Evolutionary conservation across 2,888 invertebrate species (phyloP).

Genomic region (Drosophila bunnanda): DNA sequence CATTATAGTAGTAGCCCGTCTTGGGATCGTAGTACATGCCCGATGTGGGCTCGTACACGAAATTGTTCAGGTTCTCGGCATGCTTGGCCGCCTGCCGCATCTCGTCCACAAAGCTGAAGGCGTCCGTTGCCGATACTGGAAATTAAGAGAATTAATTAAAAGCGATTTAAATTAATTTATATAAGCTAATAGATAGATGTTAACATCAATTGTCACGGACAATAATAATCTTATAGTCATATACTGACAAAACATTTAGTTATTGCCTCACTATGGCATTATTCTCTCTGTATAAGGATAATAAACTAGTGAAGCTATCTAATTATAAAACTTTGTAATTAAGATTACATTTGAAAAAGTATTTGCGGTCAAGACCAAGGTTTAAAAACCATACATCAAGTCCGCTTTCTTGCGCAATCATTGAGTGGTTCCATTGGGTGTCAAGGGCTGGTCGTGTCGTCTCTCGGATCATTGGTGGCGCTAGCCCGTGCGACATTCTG

Average conservation of each 20-base stretch:
- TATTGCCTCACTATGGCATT: not conserved
- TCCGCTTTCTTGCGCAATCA: conserved; percentile 22
- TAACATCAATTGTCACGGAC: not conserved
- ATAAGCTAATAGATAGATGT: not conserved
- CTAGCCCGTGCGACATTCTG: conserved; percentile 36
- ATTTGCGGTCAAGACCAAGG: conserved; percentile 8
- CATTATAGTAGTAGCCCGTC: conserved; percentile 95
- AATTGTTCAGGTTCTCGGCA: conserved; percentile 90
- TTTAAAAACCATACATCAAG: conserved; percentile 7
- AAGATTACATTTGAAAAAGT: not conserved
- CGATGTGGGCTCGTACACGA: conserved; percentile 94
- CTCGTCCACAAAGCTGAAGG: conserved; percentile 88
- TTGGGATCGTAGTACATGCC: conserved; percentile 95
- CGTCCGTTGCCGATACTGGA: conserved; percentile 68
- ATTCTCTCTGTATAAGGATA: not conserved
- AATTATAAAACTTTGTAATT: not conserved
- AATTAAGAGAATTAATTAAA: no score
- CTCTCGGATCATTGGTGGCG: conserved; percentile 21
- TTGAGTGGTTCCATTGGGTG: not conserved
- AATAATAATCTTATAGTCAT: not conserved
- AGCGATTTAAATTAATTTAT: not conserved
- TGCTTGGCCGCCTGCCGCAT: conserved; percentile 91
- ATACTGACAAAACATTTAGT: not conserved
- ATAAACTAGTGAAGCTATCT: not conserved
- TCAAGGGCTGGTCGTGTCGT: conserved; percentile 16